Percentiles rank a stretch among this genome's conserved stretches.
phyloP scores from a whole-genome alignment of 2,113 vertebrate species.

The Sphyrna mokarran region DNA sequence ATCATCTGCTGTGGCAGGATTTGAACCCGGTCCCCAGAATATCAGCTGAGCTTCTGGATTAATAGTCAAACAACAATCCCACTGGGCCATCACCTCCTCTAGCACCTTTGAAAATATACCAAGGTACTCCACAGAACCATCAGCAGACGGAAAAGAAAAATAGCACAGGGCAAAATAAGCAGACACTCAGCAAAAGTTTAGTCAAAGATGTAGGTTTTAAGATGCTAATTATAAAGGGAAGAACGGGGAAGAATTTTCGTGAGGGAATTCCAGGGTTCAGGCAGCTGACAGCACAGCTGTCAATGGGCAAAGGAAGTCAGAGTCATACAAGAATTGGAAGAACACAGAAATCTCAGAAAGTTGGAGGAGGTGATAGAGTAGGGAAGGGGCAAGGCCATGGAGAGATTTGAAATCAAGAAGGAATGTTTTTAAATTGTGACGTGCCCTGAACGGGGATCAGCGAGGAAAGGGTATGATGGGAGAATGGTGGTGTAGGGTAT shows the following conservation, averaged over 20 bases:
- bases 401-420: neutral
- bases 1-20: too few relatives aligned
- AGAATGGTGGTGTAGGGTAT: neutral
- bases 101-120: neutral
- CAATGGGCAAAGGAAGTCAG: neutral
- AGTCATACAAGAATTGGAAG: neutral
- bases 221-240: neutral
- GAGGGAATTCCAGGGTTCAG: neutral
- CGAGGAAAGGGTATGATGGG: neutral
- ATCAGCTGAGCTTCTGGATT: too few relatives aligned
- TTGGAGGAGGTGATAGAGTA: neutral
- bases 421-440: neutral
- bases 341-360: neutral
- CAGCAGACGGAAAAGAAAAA: neutral
- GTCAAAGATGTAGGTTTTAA: slow-evolving; percentile 8
- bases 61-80: too few relatives aligned
- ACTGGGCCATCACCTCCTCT: too few relatives aligned
- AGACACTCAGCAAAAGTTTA: neutral
- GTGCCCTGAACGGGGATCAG: neutral
- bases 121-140: neutral
- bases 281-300: neutral
- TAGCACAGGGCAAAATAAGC: neutral
- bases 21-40: too few relatives aligned
- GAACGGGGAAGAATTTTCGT: neutral
- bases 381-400: neutral